phyloP scores from a whole-genome alignment of 2,888 invertebrate genomes.

The Yponomeuta evonymella region DNA sequence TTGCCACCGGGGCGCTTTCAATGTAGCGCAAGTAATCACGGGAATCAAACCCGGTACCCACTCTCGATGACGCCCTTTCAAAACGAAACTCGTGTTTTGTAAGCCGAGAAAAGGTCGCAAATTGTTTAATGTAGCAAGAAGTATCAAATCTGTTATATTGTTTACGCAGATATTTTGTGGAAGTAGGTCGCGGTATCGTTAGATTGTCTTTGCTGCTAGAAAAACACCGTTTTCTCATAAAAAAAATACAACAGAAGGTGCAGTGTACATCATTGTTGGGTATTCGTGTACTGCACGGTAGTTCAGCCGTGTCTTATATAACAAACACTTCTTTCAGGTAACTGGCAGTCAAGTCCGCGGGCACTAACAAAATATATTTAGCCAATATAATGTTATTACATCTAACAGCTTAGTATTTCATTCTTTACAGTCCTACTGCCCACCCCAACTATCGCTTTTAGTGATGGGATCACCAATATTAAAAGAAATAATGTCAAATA shows the following conservation, averaged over 20 bases:
- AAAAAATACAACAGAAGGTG: not conserved
- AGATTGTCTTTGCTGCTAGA: not conserved
- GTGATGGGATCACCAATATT: too few relatives aligned
- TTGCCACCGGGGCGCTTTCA: constrained; percentile 60
- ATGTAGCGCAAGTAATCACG: constrained; percentile 61
- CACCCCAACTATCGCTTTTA: too few relatives aligned
- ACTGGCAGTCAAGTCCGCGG: too few relatives aligned
- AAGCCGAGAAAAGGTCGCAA: not conserved
- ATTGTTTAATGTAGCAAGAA: constrained; percentile 8
- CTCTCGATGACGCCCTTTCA: not conserved
- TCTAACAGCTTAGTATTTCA: too few relatives aligned
- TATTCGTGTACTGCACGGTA: too few relatives aligned
- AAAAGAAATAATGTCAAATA: too few relatives aligned
- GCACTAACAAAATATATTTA: too few relatives aligned
- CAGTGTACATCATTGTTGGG: too few relatives aligned
- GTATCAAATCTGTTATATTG: constrained; percentile 2
- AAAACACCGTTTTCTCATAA: not conserved
- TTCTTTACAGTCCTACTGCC: too few relatives aligned
- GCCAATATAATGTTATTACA: too few relatives aligned
- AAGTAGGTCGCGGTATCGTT: not conserved
- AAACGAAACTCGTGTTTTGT: constrained; percentile 7
- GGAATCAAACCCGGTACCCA: not conserved
- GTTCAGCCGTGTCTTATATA: too few relatives aligned
- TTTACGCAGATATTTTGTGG: constrained; percentile 16
- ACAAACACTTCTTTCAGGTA: too few relatives aligned